phyloP scores from a whole-genome alignment of 2,888 invertebrate genomes.

The Salpingus planirostris region DNA sequence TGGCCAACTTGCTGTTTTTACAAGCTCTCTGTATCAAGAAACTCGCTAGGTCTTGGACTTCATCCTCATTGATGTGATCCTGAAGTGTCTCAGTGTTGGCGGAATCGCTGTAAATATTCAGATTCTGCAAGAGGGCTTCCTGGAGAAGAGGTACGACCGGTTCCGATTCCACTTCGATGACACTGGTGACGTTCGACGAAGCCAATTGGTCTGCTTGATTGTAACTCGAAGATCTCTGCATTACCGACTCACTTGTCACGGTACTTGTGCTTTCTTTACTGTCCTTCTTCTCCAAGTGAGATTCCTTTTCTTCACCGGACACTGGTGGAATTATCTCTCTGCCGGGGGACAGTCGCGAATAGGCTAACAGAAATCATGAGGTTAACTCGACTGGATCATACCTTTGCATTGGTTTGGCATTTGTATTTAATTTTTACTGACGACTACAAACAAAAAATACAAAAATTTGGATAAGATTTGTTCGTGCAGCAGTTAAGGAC shows the following conservation, averaged over 20 bases:
- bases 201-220: constrained; percentile 35
- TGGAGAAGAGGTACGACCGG: constrained; percentile 22
- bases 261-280: constrained; percentile 38
- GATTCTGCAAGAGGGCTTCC: constrained; percentile 30
- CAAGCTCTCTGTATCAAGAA: constrained; percentile 88
- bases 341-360: no score
- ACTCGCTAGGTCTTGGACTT: constrained; percentile 65
- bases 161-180: constrained; percentile 31
- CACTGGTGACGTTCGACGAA: constrained; percentile 28
- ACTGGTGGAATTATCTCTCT: no score
- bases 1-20: constrained; percentile 80
- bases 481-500: no score
- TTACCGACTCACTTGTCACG: constrained; percentile 27
- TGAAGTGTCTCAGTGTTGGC: constrained; percentile 45
- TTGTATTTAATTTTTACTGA: no score
- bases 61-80: constrained; percentile 43
- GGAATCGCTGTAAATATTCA: constrained; percentile 38
- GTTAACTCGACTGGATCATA: no score
- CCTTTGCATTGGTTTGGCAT: no score
- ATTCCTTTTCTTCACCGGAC: constrained; percentile 42
- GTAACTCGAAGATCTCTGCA: not conserved
- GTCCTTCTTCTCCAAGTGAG: constrained; percentile 37
- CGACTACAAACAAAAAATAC: no score
- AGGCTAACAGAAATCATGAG: constrained; percentile 25
- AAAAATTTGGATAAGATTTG: no score